Base-by-base conservation (phyloP, 2,797 vertebrate genomes). In the Mormyrus hasselquistii region DNA sequence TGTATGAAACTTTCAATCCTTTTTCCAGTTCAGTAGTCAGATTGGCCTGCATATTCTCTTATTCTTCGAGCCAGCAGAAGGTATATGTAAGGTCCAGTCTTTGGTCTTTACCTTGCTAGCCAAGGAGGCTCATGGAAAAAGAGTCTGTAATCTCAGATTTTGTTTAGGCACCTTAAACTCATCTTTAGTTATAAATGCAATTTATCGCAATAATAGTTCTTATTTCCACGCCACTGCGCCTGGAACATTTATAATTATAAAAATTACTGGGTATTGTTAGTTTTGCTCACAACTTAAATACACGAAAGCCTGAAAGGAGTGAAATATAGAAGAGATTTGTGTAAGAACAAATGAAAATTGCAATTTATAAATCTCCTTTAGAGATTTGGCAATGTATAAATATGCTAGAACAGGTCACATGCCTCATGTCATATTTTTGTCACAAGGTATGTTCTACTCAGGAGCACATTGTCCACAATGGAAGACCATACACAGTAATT, bases 361-460 rank as follows among this genome's bases (percentile, higher is more conserved):
- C 38, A 25, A 12, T 12, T 53, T 85, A 76, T 41, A 41, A 41
- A 76, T 76, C 2, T 41, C 38, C 38, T 55, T 50, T 87, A 47
- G 16, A 89, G 19, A 89, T 89, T 49, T 55, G 22, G 9, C 62
- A 89, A 41, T 89, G 73, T 89, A 73, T 88, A 88, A 82, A 88
- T 88, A 73, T 53, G 73, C 44, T 87, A 89, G 86, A 88, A 52
- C 16, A 41, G 86, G 25, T 89, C 88, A 83, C 62, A 44, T 89
- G 89, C 62, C 65, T 89, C 86, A 82, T 89, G 41, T 69, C 79
- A 22, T 82, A 91, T 82, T 79, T 79, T 79, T 84, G 44, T 84
- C 44, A 84, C 88, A 90, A 90, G 90, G 85, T 85, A 89, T 92
- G 88, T 88, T 91, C 79, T 91, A 91, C 91, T 93, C 92, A 92